These are phyloP conservation scores for Nerophis lumbriciformis DNA, from an alignment of 2,113 vertebrate genomes.

Conservation along the genomic window DNA sequence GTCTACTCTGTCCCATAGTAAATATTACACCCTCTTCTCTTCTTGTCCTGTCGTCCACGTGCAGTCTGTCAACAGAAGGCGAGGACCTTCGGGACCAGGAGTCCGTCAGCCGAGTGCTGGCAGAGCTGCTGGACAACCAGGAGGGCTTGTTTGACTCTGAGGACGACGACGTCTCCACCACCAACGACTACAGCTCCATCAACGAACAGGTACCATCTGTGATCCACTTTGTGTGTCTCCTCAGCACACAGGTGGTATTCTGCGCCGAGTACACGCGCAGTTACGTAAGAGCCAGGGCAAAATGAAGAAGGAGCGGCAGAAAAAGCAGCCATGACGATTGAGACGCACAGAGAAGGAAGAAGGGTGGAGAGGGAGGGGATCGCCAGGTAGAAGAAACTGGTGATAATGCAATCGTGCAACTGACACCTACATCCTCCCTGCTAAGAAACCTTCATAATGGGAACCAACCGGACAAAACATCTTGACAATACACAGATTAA, in stretches of 20 bases:
- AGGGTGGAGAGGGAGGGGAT: no score
- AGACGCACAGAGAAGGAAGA: constrained; percentile 3
- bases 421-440: constrained; percentile 36
- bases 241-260: neutral
- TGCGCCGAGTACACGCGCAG: no score
- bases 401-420: constrained; percentile 47
- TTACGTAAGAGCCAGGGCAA: neutral
- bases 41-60: neutral
- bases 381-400: constrained; percentile 20
- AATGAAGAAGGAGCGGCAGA: constrained; percentile 13
- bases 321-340: constrained; percentile 14
- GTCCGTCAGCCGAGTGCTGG: constrained; percentile 89
- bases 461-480: neutral
- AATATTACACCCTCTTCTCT: constrained; percentile 2
- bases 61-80: constrained; percentile 74
- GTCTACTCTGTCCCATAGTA: neutral
- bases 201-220: constrained; percentile 81
- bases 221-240: no score
- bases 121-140: constrained; percentile 92
- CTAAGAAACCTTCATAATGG: constrained; percentile 13
- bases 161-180: constrained; percentile 91
- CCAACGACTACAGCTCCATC: constrained; percentile 94
- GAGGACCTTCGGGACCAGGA: constrained; percentile 93
- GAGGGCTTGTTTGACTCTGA: constrained; percentile 93
- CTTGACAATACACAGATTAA: no score